Conservation (phyloP, 1,140 invertebrate species). For the Diachasmimorpha longicaudata region DNA sequence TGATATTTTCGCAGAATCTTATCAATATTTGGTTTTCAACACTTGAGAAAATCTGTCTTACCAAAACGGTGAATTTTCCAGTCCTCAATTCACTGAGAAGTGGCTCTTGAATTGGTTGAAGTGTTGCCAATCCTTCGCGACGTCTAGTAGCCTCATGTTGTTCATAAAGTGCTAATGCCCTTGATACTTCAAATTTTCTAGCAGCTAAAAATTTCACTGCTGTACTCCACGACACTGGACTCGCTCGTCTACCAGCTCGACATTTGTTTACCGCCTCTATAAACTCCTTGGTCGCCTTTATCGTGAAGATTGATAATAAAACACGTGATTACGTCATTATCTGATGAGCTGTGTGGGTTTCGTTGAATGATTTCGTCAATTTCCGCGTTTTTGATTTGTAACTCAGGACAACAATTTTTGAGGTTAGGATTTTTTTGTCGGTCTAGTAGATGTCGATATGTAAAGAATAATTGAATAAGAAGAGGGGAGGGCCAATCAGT, state of each 20-base stretch:
- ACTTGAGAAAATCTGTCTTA: conserved; percentile 55
- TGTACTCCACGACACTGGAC: conserved; percentile 75
- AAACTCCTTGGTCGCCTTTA: conserved; percentile 80
- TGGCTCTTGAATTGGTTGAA: conserved; percentile 82
- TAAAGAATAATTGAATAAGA: too few relatives aligned
- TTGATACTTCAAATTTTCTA: conserved; percentile 90
- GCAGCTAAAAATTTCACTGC: conserved; percentile 96
- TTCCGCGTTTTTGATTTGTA: neutral
- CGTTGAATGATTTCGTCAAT: neutral
- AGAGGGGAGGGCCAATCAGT: conserved; percentile 1
- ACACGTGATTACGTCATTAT: neutral
- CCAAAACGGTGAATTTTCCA: conserved; percentile 96
- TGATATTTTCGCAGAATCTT: too few relatives aligned
- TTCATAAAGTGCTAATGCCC: conserved; percentile 87
- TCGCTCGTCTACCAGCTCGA: conserved; percentile 65
- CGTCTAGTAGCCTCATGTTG: conserved; percentile 88
- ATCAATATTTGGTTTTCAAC: too few relatives aligned
- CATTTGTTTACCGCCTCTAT: conserved; percentile 75
- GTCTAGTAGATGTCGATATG: too few relatives aligned
- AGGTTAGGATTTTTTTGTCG: too few relatives aligned
- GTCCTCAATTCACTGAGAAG: conserved; percentile 86
- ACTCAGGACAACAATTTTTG: neutral
- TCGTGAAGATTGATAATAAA: conserved; percentile 39
- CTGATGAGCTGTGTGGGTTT: neutral
- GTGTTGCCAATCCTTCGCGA: conserved; percentile 82